Conservation (phyloP, 2,113 vertebrate species). For the Pluvialis apricaria region DNA sequence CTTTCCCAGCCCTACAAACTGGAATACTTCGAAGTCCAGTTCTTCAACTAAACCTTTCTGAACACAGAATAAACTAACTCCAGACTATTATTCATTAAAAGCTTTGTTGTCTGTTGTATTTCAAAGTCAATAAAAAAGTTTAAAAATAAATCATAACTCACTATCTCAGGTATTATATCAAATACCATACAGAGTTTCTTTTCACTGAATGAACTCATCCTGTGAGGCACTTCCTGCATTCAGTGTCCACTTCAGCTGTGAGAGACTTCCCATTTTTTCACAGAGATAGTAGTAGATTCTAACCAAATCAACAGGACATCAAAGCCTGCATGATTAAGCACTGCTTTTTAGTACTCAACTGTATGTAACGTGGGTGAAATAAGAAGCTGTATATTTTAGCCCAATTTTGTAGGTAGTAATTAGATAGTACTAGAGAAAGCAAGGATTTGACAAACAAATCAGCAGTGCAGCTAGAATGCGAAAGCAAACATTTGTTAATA, state of each 20-base stretch:
- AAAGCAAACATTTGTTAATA: neutral
- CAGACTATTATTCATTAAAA: neutral
- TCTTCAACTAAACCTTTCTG: neutral
- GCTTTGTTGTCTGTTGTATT: neutral
- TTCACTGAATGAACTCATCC: neutral
- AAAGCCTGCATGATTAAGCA: neutral
- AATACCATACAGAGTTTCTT: too few species aligned
- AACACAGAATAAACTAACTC: neutral
- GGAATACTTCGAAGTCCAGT: neutral
- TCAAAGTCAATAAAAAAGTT: neutral
- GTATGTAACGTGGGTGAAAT: too few species aligned
- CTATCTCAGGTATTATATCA: neutral
- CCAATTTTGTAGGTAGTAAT: neutral
- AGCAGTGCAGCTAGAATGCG: too few species aligned
- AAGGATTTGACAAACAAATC: neutral
- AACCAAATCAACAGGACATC: neutral
- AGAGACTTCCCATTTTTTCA: neutral
- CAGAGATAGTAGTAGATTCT: neutral
- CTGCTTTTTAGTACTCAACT: neutral
- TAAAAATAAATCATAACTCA: neutral
- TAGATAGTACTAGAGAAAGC: neutral
- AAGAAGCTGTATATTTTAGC: neutral
- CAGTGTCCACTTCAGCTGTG: neutral
- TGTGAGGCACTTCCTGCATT: neutral
- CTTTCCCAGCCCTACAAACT: neutral